Evolutionary conservation across 1,140 invertebrate genomes (phyloP).

Genomic region (Zaprionus vittiger): DNA sequence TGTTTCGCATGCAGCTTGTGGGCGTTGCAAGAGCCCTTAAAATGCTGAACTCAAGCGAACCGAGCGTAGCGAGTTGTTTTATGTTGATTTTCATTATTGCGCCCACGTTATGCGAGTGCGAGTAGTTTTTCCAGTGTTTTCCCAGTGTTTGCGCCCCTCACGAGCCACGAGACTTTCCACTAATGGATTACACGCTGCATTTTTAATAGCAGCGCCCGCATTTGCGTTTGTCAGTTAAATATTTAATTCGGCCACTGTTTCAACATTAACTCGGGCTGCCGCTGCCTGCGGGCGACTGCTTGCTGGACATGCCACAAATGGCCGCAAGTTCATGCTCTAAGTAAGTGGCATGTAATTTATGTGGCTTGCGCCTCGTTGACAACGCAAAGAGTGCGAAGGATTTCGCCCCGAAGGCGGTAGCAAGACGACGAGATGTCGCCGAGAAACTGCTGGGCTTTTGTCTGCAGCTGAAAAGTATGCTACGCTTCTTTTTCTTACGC

Average conservation of each 20-base stretch:
- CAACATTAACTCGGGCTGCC: slow-evolving; percentile 15
- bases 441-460: not conserved
- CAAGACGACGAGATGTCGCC: not conserved
- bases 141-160: not conserved
- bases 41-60: not conserved
- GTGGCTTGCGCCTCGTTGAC: slow-evolving; percentile 49
- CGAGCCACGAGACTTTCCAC: not conserved
- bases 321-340: slow-evolving; percentile 60
- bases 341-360: slow-evolving; percentile 78
- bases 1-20: slow-evolving; percentile 47
- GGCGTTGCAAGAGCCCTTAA: slow-evolving; percentile 10
- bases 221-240: slow-evolving; percentile 47
- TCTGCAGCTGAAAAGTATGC: slow-evolving; percentile 19
- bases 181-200: slow-evolving; percentile 74
- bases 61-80: not conserved
- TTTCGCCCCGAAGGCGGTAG: slow-evolving; percentile 50
- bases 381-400: slow-evolving; percentile 65
- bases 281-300: not conserved
- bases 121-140: slow-evolving; percentile 5
- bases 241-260: slow-evolving; percentile 54
- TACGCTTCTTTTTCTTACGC: slow-evolving; percentile 14
- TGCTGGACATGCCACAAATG: slow-evolving; percentile 48
- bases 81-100: slow-evolving; percentile 37
- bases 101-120: slow-evolving; percentile 1
- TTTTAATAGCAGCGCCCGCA: slow-evolving; percentile 47